Evolutionary conservation across 2,888 invertebrate species (phyloP), one percentile per base, ranked within the genome.

Genomic region (Geotrupes spiniger): DNA sequence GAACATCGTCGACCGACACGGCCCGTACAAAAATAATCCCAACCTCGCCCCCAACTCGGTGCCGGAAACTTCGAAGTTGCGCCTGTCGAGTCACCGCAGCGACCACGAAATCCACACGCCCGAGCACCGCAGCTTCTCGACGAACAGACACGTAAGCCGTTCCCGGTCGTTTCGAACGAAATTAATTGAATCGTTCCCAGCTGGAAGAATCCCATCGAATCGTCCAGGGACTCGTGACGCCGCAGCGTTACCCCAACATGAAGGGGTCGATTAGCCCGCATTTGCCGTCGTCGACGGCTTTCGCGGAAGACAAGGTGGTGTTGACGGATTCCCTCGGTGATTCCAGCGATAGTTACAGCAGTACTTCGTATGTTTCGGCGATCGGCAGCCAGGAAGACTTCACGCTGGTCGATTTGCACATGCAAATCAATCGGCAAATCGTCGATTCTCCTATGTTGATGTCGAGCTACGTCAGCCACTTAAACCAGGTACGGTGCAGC

Each of bases 381-480:
- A 85, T 92, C 56, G 94, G 92, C 1, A 94, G 92, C 8, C 93
- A 93, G 70, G 93, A 94, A 73, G 93, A 93, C 67, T 85, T 92
- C 72, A 92, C 92, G 0, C 73, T 93, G 44, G 92, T 97, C 0
- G 94, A 96, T 73, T 78, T 97, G 10, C 94, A 95, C 64, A 91
- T 92, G 83, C 96, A 97, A 76, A 87, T 93, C 16, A 84, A 74
- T 50, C 79, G 84, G 50, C 90, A 95, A 0, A 96, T 97, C 54
- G 86, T 92, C 4, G 92, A 95, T 64, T 96, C 96, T 0, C 94
- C 96, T 0, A 76, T 97, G 42, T 76, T 97, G 0, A 93, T 97
- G 92, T 89, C 93, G 2, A 94, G 94, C 65, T 97, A 97, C 69
- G 84, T 91, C 68, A 87, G 87, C 62, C 94, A 96, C 71, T 76